These are phyloP conservation scores for Drosophila teissieri DNA, from an alignment of 1,140 invertebrate species.

Conservation along the genomic window DNA sequence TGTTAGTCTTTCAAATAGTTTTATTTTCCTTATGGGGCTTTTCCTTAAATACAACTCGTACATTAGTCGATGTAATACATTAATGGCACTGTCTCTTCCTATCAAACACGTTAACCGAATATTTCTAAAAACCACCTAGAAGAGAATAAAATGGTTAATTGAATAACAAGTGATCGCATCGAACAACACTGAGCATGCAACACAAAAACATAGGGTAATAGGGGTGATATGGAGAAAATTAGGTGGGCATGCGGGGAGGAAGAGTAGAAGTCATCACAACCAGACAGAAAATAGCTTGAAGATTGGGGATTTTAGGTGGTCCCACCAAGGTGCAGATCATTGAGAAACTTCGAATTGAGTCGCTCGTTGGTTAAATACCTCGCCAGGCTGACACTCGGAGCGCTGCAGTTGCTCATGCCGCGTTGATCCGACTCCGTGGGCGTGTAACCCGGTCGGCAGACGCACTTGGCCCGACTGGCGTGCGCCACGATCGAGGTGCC, in stretches of 20 bases:
- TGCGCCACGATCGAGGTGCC: conserved; percentile 41
- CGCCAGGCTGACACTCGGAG: conserved; percentile 86
- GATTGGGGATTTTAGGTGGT: conserved; percentile 19
- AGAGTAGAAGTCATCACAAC: conserved; percentile 9
- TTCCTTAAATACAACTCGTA: conserved; percentile 55
- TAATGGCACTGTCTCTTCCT: conserved; percentile 72
- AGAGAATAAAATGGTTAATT: conserved; percentile 67
- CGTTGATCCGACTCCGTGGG: conserved; percentile 48
- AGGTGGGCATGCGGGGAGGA: conserved; percentile 33
- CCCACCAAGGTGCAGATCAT: conserved; percentile 48
- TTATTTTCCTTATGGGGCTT: conserved; percentile 62
- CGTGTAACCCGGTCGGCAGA: conserved; percentile 89
- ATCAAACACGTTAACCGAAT: conserved; percentile 69
- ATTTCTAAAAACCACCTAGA: conserved; percentile 84
- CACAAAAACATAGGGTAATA: conserved; percentile 20
- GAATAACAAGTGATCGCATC: conserved; percentile 19
- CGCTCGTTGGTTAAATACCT: conserved; percentile 86
- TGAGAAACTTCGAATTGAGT: conserved; percentile 73
- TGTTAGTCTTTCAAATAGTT: conserved; percentile 15
- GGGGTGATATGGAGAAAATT: neutral
- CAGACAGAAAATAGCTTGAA: conserved; percentile 43
- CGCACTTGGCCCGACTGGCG: conserved; percentile 86
- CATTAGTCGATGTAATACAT: conserved; percentile 71
- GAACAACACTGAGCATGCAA: conserved; percentile 42
- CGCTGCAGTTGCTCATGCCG: conserved; percentile 81